phyloP scores from a whole-genome alignment of 2,113 vertebrate genomes.

The Psettodes erumei region DNA sequence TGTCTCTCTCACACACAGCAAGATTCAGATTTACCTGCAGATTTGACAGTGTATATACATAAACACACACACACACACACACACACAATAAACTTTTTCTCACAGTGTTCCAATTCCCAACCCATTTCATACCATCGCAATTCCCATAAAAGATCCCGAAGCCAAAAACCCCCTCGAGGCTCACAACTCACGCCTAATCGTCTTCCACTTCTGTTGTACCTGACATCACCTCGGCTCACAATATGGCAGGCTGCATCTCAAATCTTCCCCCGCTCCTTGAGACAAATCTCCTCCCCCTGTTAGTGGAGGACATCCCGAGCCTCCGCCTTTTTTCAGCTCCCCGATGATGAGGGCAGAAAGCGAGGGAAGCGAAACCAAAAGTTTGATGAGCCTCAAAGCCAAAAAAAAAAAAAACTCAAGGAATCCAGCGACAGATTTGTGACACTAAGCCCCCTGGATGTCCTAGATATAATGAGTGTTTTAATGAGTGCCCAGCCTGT shows the following conservation, averaged over 20 bases:
- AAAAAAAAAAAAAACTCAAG: neutral
- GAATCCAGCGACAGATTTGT: conserved; percentile 45
- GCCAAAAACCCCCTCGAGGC: conserved; percentile 52
- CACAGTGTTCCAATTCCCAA: conserved; percentile 37
- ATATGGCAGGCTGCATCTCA: conserved; percentile 24
- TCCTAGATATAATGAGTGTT: conserved; percentile 60
- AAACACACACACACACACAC: too few relatives aligned
- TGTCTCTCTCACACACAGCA: neutral
- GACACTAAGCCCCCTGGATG: conserved; percentile 20
- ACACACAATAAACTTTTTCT: neutral
- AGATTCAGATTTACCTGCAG: neutral
- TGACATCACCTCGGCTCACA: conserved; percentile 27
- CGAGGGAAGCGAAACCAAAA: conserved; percentile 12
- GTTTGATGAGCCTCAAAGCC: conserved; percentile 37
- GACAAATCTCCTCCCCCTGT: conserved; percentile 29
- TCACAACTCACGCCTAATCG: conserved; percentile 59
- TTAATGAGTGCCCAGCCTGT: conserved; percentile 61
- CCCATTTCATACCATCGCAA: conserved; percentile 53
- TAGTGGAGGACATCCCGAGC: conserved; percentile 24
- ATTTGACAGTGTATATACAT: neutral
- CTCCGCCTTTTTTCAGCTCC: too few relatives aligned
- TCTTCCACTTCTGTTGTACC: conserved; percentile 36
- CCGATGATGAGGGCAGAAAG: conserved; percentile 19
- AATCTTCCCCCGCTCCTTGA: conserved; percentile 10
- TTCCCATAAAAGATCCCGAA: conserved; percentile 49